Base-by-base conservation (phyloP, 2,888 invertebrate genomes). In the Acrobasis consociella region DNA sequence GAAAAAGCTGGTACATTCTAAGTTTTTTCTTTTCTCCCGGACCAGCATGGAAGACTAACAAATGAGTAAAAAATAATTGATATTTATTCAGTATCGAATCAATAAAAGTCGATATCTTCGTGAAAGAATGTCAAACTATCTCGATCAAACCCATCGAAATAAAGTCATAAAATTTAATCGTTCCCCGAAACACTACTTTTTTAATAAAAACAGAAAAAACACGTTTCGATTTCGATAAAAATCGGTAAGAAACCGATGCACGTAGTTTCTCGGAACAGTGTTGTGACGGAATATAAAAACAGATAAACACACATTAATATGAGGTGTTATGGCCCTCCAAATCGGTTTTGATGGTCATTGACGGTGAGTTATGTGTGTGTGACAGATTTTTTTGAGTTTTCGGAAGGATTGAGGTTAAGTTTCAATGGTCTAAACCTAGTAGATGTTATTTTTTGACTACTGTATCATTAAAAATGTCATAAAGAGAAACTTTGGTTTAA, bases 151-250 rank as follows among this genome's bases (percentile, higher is more conserved):
- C 10, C 73, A 72, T 69, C 73, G 69, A 74, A 77, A 83, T 82
- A 75, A 70, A 83, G 83, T 79, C 81, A 81, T 83, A 82, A 82
- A 82, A 83, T 83, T 82, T 83, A 80, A 83, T 77, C 73, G 74
- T 83, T 83, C 83, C 69, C 71, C 80, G 83, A 83, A 83, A 72
- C 71, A 72, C 67, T 64, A 76, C 75, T 77, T 77, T 79, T 79
- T 78, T 74, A 73, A 78, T 69, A 72, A 72, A 71, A 61, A 22
- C 49, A 39, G 49, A 64, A 69, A 63, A 77, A 78, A 81, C 80
- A 69, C 70, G 79, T 77, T 79, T 75, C 67, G 72, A 74, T 76
- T 77, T 77, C 73, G 80, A 80, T 80, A 79, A 78, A 76, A 80
- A 83, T 81, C 81, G 78, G 76, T 76, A 74, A 72, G 69, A 71